Evolutionary conservation across 2,797 vertebrate genomes (phyloP).

Genomic region (Orientallactaga sibirica): DNA sequence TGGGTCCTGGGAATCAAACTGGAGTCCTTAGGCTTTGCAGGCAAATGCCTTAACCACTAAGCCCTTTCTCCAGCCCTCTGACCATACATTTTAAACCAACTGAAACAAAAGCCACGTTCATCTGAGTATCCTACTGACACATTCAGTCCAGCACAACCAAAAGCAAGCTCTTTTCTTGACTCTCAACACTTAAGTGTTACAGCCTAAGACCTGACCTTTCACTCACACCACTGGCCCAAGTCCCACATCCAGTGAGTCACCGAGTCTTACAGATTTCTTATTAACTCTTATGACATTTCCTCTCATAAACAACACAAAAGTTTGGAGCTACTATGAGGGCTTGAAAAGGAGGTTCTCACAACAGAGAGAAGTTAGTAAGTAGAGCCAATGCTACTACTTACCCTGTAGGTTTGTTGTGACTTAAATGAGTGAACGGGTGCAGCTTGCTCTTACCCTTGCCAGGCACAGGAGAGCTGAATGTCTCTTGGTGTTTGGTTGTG

Average conservation of each 20-base stretch:
- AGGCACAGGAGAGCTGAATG: not conserved
- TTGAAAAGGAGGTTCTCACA: constrained; percentile 14
- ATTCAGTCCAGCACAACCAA: not conserved
- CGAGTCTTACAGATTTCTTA: not conserved
- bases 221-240: not conserved
- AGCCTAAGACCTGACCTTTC: not conserved
- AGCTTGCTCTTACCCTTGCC: not conserved
- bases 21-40: too few species aligned
- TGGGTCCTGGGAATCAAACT: too few species aligned
- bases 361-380: not conserved
- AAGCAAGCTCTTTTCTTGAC: not conserved
- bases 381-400: not conserved
- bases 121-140: not conserved
- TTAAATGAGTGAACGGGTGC: not conserved
- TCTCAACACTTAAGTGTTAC: not conserved
- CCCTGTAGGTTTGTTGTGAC: not conserved
- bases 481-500: not conserved
- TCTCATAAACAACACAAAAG: constrained; percentile 12
- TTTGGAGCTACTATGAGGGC: not conserved
- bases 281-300: constrained; percentile 10
- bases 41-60: too few species aligned
- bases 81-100: too few species aligned
- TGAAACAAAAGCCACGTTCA: not conserved
- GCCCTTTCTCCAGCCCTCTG: too few species aligned
- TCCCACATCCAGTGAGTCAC: not conserved